These are phyloP conservation scores for Marronus borbonicus DNA, from an alignment of 2,888 invertebrate genomes.

Conservation along the genomic window DNA sequence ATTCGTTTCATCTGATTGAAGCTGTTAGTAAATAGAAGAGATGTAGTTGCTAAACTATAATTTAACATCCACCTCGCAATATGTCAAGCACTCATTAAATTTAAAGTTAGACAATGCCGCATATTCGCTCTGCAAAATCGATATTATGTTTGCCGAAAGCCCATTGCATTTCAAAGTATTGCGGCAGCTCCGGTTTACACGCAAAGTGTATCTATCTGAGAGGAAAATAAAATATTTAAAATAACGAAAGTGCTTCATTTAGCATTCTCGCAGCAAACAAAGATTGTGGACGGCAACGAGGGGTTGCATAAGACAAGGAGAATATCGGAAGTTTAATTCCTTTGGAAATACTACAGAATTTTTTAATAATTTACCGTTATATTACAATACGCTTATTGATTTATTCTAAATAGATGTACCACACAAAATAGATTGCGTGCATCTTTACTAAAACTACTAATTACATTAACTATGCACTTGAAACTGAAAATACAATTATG, in stretches of 20 bases:
- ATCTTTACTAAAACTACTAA: too few relatives aligned
- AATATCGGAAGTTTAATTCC: slow-evolving; percentile 8
- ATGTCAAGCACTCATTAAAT: slow-evolving; percentile 44
- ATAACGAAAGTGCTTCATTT: slow-evolving; percentile 30
- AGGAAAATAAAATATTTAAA: slow-evolving; percentile 42
- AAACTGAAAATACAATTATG: too few relatives aligned
- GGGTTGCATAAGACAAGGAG: not conserved
- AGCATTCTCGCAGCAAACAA: slow-evolving; percentile 8
- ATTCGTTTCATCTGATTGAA: slow-evolving; percentile 15
- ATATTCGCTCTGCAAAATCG: slow-evolving; percentile 37
- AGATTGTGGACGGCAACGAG: not conserved
- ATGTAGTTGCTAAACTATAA: slow-evolving; percentile 23
- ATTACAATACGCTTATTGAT: too few relatives aligned
- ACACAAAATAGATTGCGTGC: too few relatives aligned
- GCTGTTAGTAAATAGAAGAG: slow-evolving; percentile 4
- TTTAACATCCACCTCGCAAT: slow-evolving; percentile 28
- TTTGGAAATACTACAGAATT: not conserved
- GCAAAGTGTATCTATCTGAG: slow-evolving; percentile 11
- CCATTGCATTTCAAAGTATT: slow-evolving; percentile 35
- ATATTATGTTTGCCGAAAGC: slow-evolving; percentile 35
- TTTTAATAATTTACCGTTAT: not conserved
- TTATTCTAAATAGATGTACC: too few relatives aligned
- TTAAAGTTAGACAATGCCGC: slow-evolving; percentile 37
- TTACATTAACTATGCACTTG: too few relatives aligned
- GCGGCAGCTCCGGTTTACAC: slow-evolving; percentile 21